Evolutionary conservation across 2,888 invertebrate species (phyloP), one percentile per base, ranked within the genome.

Genomic region (Frankliniella fusca): DNA sequence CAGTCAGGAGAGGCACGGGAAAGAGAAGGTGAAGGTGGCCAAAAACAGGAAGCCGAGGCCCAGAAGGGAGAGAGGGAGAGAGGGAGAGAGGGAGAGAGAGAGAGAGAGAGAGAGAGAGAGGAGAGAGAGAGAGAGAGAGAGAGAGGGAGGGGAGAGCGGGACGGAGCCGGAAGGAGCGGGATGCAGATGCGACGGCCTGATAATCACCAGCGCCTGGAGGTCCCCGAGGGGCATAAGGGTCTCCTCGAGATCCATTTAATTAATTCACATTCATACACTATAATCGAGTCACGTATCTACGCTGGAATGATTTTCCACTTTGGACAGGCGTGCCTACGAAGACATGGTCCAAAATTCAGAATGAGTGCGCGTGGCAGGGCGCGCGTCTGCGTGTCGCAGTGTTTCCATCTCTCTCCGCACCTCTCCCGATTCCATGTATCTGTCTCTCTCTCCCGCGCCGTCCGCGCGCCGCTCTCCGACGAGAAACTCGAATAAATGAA

Each of bases 251-350:
- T 76, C 70, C 70, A 7, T 27, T 76, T 76, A 76, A 76, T 76
- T 76, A 76, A 76, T 76, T 76, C 70, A 27, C 70, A 76, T 76
- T 76, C 70, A 76, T 76, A 27, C 70, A 76, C 27, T 23, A 27
- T 76, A 76, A 76, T 76, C 27, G 70, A 76, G 70, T 76, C 70
- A 76, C 70, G 70, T 76, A 76, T 76, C 27, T 23, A 23, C 23
- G 70, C 27, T 12, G 70, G 27, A 76, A 76, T 76, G 23, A 76
- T 76, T 76, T 76, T 12, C 70, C 70, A 70, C 54, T 54, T 54
- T 15, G 18, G 54, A 15, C 54, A n/a, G n/a, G 65, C 18, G 9
- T n/a, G 9, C 65, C 54, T 54, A 18, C 61, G 61, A 15, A 61
- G 61, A 20, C 61, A 20, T n/a, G 61, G 54, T 18, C 54, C 54